Percentiles rank a stretch among this genome's conserved stretches.
phyloP scores from a whole-genome alignment of 2,113 vertebrate genomes.

The Myrmecobius fasciatus region DNA sequence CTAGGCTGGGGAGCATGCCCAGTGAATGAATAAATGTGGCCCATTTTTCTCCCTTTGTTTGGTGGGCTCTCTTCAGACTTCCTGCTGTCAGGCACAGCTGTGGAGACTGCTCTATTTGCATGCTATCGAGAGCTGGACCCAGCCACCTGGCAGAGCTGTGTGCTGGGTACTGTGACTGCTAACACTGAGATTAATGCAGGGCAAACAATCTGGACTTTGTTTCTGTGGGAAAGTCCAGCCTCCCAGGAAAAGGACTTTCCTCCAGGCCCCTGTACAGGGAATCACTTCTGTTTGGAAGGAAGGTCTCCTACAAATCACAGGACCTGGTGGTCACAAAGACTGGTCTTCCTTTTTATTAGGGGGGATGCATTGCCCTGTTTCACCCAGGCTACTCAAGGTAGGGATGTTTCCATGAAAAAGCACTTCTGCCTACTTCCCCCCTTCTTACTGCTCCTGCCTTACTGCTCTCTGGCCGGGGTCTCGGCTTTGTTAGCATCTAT shows the following conservation, averaged over 20 bases:
- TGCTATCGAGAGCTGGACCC: constrained; percentile 64
- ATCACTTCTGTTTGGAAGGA: constrained; percentile 64
- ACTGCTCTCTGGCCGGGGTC: background rate
- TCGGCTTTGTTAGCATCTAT: background rate
- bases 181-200: constrained; percentile 74
- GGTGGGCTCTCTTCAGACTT: constrained; percentile 77
- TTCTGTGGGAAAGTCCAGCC: constrained; percentile 85
- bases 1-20: constrained; percentile 81
- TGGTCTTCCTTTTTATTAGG: background rate
- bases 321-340: constrained; percentile 59
- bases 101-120: constrained; percentile 79
- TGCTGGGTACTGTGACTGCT: constrained; percentile 53
- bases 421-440: background rate
- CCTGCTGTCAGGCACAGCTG: constrained; percentile 84
- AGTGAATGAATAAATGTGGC: constrained; percentile 83
- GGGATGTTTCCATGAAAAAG: background rate
- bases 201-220: constrained; percentile 78
- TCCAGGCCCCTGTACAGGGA: constrained; percentile 75
- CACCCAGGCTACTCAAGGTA: background rate
- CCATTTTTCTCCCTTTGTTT: constrained; percentile 83
- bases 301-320: constrained; percentile 74
- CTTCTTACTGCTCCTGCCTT: background rate
- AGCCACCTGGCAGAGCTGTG: constrained; percentile 73
- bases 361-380: background rate
- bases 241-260: constrained; percentile 77